phyloP scores from a whole-genome alignment of 2,113 vertebrate species.

The Illadopsis cleaveri region DNA sequence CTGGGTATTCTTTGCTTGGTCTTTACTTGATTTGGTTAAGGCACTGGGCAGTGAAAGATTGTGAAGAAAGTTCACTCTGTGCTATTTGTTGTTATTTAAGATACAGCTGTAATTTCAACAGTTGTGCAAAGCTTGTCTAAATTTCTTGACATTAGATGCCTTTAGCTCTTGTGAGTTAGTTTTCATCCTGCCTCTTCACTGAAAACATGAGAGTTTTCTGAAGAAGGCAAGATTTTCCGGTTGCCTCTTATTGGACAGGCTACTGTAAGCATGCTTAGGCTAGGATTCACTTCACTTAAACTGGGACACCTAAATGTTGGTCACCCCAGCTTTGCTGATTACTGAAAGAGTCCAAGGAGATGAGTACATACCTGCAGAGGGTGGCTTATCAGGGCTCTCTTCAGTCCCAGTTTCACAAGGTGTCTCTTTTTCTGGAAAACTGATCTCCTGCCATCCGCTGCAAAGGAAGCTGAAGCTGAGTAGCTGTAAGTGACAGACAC shows the following conservation, averaged over 20 bases:
- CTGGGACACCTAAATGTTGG: not conserved
- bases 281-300: not conserved
- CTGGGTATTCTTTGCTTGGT: not conserved
- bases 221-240: rapidly evolving
- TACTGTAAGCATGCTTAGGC: not conserved
- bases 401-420: not conserved
- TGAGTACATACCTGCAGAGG: not conserved
- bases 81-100: not conserved
- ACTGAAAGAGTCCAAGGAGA: not conserved
- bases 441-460: rapidly evolving
- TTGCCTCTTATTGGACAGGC: not conserved
- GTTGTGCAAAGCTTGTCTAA: not conserved
- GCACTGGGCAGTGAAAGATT: not conserved
- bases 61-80: not conserved
- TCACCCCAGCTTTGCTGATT: not conserved
- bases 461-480: not conserved
- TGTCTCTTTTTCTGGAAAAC: not conserved
- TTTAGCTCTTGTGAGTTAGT: not conserved
- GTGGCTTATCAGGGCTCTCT: not conserved
- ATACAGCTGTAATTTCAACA: not conserved
- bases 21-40: not conserved
- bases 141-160: not conserved
- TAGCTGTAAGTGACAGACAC: not conserved
- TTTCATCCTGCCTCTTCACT: not conserved
- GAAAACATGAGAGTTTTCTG: rapidly evolving